These are phyloP conservation scores for Pomacea maculata DNA, from an alignment of 1,140 invertebrate species.

Conservation along the genomic window DNA sequence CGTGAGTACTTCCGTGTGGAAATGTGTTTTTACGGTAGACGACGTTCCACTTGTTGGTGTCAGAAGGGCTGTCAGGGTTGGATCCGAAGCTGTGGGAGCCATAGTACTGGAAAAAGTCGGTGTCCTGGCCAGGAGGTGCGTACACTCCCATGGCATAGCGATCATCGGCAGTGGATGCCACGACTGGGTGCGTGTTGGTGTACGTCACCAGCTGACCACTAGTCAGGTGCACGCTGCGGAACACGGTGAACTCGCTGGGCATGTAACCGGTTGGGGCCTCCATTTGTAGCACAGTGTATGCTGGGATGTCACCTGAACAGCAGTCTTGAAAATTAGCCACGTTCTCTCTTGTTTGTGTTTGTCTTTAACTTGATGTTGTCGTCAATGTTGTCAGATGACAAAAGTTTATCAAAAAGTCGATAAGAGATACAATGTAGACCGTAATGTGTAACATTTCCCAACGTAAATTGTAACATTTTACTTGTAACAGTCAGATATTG, in stretches of 20 bases:
- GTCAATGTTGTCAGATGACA: too few species aligned
- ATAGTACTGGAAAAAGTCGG: conserved; percentile 24
- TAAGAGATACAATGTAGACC: too few species aligned
- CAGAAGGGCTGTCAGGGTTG: neutral
- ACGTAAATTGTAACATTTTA: too few species aligned
- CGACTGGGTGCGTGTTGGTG: neutral
- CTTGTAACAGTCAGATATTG: too few species aligned
- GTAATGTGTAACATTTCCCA: too few species aligned
- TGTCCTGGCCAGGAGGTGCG: conserved; percentile 30
- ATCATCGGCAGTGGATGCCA: conserved; percentile 31
- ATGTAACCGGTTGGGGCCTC: conserved; percentile 38
- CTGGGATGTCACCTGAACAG: neutral
- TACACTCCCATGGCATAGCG: conserved; percentile 37
- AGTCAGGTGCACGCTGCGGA: conserved; percentile 21
- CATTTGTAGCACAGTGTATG: conserved; percentile 23
- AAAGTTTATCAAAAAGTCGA: too few species aligned
- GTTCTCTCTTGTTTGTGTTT: too few species aligned
- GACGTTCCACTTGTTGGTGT: conserved; percentile 34
- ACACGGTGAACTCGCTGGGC: conserved; percentile 30
- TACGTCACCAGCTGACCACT: conserved; percentile 20
- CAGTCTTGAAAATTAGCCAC: neutral
- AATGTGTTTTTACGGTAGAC: conserved; percentile 29
- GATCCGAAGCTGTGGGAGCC: conserved; percentile 1
- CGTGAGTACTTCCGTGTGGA: conserved; percentile 11
- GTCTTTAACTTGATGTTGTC: too few species aligned